Percentiles rank a stretch among this genome's conserved stretches.
These are phyloP conservation scores for Suillia variegata DNA, from an alignment of 2,888 invertebrate species.

Conservation along the genomic window DNA sequence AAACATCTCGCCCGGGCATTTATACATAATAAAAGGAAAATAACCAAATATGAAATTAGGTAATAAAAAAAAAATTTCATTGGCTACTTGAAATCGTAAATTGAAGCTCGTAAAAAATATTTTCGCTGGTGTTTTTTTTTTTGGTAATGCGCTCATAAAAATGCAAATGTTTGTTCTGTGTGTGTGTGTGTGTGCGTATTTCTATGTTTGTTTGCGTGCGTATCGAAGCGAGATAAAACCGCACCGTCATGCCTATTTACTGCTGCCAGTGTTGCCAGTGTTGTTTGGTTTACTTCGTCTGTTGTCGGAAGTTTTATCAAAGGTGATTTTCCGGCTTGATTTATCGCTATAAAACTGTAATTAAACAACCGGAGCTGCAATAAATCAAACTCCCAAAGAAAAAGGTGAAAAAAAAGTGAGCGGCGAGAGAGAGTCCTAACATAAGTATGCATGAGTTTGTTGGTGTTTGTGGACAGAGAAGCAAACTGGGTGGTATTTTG, in stretches of 20 bases:
- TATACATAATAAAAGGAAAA: too few relatives aligned
- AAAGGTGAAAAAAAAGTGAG: too few relatives aligned
- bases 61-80: background rate
- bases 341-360: background rate
- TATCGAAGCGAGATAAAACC: background rate
- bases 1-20: too few relatives aligned
- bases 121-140: background rate
- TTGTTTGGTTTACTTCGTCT: background rate
- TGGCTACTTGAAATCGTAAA: conserved; percentile 1
- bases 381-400: background rate
- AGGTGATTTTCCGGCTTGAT: background rate
- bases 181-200: background rate
- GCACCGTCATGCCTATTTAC: too few relatives aligned
- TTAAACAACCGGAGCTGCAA: background rate
- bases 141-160: background rate
- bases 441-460: too few relatives aligned
- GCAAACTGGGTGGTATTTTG: too few relatives aligned
- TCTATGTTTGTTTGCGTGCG: background rate
- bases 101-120: background rate
- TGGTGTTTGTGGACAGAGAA: too few relatives aligned
- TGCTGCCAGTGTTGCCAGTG: background rate
- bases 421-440: too few relatives aligned
- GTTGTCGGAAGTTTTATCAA: background rate
- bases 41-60: too few relatives aligned
- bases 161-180: background rate